Evolutionary conservation across 1,140 invertebrate genomes (phyloP).

Genomic region (Drosophila novamexicana): DNA sequence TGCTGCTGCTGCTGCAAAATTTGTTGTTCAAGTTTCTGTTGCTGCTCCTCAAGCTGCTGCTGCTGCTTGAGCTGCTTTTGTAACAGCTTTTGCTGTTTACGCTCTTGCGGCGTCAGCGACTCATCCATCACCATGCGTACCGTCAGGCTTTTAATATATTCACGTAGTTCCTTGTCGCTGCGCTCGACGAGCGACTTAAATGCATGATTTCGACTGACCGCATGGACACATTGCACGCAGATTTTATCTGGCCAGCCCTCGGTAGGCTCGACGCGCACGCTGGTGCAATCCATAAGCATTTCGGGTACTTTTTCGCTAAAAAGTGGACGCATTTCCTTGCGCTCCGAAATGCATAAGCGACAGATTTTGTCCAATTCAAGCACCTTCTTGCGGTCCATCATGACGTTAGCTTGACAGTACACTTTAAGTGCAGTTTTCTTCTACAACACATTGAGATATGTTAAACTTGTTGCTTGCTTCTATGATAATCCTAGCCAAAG

Average conservation of each 20-base stretch:
- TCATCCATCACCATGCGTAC: conserved; percentile 60
- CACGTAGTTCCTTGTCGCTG: conserved; percentile 85
- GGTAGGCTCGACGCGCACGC: conserved; percentile 85
- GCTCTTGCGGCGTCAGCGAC: conserved; percentile 57
- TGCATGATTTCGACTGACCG: conserved; percentile 86
- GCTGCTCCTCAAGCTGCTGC: conserved; percentile 64
- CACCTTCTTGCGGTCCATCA: conserved; percentile 81
- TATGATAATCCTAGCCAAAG: background rate
- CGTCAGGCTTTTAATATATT: conserved; percentile 79
- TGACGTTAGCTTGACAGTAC: conserved; percentile 7
- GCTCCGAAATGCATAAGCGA: conserved; percentile 86
- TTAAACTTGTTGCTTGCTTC: conserved; percentile 12
- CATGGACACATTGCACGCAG: conserved; percentile 87
- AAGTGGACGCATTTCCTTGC: conserved; percentile 87
- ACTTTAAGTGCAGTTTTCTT: conserved; percentile 6
- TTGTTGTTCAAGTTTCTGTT: conserved; percentile 56
- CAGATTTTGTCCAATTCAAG: conserved; percentile 86
- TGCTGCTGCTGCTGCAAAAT: conserved; percentile 55
- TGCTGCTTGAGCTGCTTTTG: conserved; percentile 70
- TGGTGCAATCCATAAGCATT: conserved; percentile 87
- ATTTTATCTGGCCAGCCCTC: conserved; percentile 86
- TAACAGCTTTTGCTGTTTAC: conserved; percentile 63
- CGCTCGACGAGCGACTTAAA: conserved; percentile 86
- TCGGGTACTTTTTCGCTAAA: conserved; percentile 87
- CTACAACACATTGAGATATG: conserved; percentile 5